Base-by-base conservation (phyloP, 1,140 invertebrate species). In the Bombus confusus region DNA sequence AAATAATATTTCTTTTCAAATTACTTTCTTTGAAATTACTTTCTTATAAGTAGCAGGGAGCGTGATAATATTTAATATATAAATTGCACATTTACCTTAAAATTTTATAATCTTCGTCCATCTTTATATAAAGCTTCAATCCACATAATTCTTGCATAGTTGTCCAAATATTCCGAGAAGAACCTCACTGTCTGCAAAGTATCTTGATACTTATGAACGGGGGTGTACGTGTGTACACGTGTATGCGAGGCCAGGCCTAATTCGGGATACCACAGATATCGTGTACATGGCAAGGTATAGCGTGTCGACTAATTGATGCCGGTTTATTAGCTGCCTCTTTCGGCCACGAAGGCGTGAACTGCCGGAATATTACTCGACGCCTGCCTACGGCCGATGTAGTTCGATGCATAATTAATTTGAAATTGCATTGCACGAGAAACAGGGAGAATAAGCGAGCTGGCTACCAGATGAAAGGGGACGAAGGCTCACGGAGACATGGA, bases 271-370 rank as follows among this genome's bases (percentile, higher is more conserved):
- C 80, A 66, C 86, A 69, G 86, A 88, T 71, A 83, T 78, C 76
- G 83, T 84, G 71, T 52, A 84, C 52, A 37, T 68, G 81, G 57
- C 59, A 69, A 57, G 81, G 72, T 85, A 71, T 93, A 92, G 93
- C 93, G 93, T 93, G 93, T 90, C 91, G 88, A 86, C 90, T 93
- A 93, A 93, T 93, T 93, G 91, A 93, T 92, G 92, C 93, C 91
- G 91, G 91, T 93, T 93, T 93, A 93, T 93, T 93, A 93, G 91
- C 88, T 92, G 92, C 91, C 92, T 92, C 93, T 93, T 94, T 94
- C 90, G 91, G 87, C 86, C 87, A 82, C 79, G 88, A 82, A 91
- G 88, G 92, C 91, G 91, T 87, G 91, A 93, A 93, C 90, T 88
- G 77, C 52, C 76, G 84, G 88, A 83, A 86, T 92, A 91, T 93